Evolutionary conservation across 2,113 vertebrate species (phyloP).

Genomic region (Hippocampus guttulatus): DNA sequence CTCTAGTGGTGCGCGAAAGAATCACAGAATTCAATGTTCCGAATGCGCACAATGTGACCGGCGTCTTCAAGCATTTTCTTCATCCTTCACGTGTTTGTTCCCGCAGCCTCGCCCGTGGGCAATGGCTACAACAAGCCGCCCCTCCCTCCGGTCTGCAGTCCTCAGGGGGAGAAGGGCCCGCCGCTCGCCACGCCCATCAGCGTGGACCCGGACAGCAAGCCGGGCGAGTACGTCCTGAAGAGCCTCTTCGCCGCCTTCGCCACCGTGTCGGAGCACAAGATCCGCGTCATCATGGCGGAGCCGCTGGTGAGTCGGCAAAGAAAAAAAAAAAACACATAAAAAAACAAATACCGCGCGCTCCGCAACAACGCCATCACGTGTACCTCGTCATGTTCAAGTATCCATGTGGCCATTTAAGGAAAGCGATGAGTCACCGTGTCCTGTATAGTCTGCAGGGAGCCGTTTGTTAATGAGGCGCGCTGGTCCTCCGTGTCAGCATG

Average conservation of each 20-base stretch:
- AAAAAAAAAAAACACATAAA: background rate
- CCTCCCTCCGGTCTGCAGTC: constrained; percentile 79
- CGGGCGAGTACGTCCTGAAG: constrained; percentile 94
- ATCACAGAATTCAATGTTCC: background rate
- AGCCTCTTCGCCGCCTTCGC: constrained; percentile 95
- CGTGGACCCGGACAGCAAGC: constrained; percentile 93
- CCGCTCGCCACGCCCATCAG: constrained; percentile 87
- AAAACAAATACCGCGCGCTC: too few relatives aligned
- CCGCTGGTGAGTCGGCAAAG: constrained; percentile 86
- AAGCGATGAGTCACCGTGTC: too few relatives aligned
- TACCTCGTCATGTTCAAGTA: too few relatives aligned
- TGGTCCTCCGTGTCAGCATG: too few relatives aligned
- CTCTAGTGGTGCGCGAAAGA: background rate
- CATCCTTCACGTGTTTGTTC: constrained; percentile 22
- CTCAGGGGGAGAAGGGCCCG: constrained; percentile 86
- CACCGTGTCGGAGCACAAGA: constrained; percentile 89
- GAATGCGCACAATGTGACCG: background rate
- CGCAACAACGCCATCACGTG: too few relatives aligned
- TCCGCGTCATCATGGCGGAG: constrained; percentile 95
- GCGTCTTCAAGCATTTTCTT: constrained; percentile 11
- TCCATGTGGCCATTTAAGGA: too few relatives aligned
- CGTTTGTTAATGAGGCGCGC: too few relatives aligned
- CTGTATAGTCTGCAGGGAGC: too few relatives aligned
- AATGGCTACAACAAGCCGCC: constrained; percentile 94
- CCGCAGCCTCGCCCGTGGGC: constrained; percentile 86